Evolutionary conservation across 1,140 invertebrate species (phyloP).

Genomic region (Portunus trituberculatus): DNA sequence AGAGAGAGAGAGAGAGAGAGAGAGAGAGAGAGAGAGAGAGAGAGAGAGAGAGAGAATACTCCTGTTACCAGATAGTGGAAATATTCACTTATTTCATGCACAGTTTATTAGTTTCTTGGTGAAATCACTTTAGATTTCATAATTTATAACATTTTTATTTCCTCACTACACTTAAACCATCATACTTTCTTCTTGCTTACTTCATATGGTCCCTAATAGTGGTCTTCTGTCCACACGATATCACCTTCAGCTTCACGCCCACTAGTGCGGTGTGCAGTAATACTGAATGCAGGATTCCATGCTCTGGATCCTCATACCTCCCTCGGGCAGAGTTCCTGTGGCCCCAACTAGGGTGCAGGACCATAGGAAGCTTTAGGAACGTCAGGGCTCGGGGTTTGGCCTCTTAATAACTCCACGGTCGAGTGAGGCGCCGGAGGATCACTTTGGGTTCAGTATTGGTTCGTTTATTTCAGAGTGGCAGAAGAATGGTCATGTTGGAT

Average conservation of each 20-base stretch:
- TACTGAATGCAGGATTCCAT: neutral
- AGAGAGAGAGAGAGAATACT: neutral
- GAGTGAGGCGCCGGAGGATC: slow-evolving; percentile 16
- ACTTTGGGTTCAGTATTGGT: neutral
- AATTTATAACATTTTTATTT: neutral
- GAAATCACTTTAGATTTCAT: neutral
- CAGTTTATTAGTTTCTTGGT: neutral
- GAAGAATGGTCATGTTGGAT: slow-evolving; percentile 50
- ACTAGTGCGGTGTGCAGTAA: neutral
- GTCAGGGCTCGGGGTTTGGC: neutral
- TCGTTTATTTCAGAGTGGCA: slow-evolving; percentile 30
- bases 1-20: slow-evolving; percentile 28
- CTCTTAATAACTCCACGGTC: neutral
- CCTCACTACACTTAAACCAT: neutral
- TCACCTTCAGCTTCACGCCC: neutral
- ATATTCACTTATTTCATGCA: neutral
- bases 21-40: slow-evolving; percentile 14
- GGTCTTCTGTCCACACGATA: neutral
- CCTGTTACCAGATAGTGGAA: neutral
- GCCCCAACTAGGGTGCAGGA: neutral
- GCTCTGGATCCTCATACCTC: neutral
- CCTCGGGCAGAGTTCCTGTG: neutral
- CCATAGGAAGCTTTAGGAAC: slow-evolving; percentile 8
- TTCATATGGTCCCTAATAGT: neutral
- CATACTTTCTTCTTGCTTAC: neutral